phyloP scores from a whole-genome alignment of 2,888 invertebrate species.

The Omphaloscelis lunosa region DNA sequence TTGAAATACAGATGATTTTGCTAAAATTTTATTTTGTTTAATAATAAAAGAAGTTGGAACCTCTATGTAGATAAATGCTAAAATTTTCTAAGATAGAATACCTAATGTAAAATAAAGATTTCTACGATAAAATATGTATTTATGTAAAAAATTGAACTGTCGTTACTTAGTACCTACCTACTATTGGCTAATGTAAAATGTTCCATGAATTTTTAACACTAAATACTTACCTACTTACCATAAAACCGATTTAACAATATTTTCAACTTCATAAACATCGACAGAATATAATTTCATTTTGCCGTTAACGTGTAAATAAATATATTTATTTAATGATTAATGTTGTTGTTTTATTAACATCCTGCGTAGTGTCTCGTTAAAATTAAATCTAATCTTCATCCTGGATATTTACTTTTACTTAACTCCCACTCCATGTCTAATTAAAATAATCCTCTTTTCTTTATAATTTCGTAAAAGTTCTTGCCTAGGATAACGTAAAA shows the following conservation, averaged over 20 bases:
- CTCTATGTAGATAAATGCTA: conserved; percentile 70
- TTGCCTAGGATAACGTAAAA: background rate
- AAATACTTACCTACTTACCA: conserved; percentile 69
- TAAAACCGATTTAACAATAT: conserved; percentile 71
- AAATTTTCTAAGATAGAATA: conserved; percentile 77
- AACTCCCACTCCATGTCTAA: background rate
- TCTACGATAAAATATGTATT: conserved; percentile 86
- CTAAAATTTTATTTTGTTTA: conserved; percentile 64
- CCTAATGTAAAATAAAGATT: conserved; percentile 82
- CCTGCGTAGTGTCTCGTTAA: background rate
- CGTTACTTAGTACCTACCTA: conserved; percentile 75
- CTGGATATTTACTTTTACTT: background rate
- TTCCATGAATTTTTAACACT: conserved; percentile 72
- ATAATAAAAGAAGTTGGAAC: conserved; percentile 64
- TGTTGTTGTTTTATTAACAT: conserved; percentile 76
- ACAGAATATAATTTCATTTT: conserved; percentile 85
- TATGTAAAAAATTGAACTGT: conserved; percentile 83
- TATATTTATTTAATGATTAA: conserved; percentile 90
- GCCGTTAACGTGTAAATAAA: conserved; percentile 89
- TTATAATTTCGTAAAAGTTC: too few relatives aligned
- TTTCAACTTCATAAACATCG: conserved; percentile 84
- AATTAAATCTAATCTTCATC: background rate
- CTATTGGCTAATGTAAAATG: conserved; percentile 74
- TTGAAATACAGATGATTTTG: conserved; percentile 62
- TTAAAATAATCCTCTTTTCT: background rate